These are phyloP conservation scores for Pristionchus japonicus DNA, from an alignment of 2,888 invertebrate genomes.

Conservation along the genomic window DNA sequence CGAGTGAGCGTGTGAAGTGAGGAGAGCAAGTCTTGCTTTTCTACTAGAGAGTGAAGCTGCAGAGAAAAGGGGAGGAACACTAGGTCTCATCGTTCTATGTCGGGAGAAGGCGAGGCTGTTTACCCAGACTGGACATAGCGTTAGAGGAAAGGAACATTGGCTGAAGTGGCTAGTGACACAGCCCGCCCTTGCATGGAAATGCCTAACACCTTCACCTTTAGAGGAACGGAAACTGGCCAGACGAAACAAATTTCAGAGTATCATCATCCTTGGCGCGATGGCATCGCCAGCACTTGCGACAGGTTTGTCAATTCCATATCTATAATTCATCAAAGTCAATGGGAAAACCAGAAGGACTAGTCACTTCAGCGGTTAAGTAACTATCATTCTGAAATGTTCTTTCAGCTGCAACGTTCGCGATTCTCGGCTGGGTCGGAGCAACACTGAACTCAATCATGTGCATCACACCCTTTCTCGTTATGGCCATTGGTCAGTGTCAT, in stretches of 20 bases:
- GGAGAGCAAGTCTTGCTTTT: too few relatives aligned
- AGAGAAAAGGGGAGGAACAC: too few relatives aligned
- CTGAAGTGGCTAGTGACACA: too few relatives aligned
- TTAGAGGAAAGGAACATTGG: too few relatives aligned
- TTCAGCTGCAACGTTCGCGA: conserved; percentile 41
- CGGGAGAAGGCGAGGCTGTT: too few relatives aligned
- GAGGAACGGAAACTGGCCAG: neutral
- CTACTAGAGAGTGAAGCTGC: too few relatives aligned
- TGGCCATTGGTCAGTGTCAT: conserved; percentile 56
- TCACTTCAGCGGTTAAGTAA: neutral
- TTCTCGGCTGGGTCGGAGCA: conserved; percentile 63
- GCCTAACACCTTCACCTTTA: too few relatives aligned
- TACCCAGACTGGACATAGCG: too few relatives aligned
- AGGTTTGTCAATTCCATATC: neutral
- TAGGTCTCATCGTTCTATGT: too few relatives aligned
- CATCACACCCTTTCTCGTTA: conserved; percentile 63
- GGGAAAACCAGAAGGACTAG: neutral
- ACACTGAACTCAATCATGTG: conserved; percentile 65
- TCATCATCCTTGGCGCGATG: conserved; percentile 58
- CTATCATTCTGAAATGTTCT: neutral
- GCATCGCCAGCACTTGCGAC: conserved; percentile 59
- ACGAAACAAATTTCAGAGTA: conserved; percentile 35
- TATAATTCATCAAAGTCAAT: neutral
- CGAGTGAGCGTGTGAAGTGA: too few relatives aligned
- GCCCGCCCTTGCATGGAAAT: too few relatives aligned